These are phyloP conservation scores for Mechanitis messenoides DNA, from an alignment of 2,888 invertebrate genomes.

Conservation along the genomic window DNA sequence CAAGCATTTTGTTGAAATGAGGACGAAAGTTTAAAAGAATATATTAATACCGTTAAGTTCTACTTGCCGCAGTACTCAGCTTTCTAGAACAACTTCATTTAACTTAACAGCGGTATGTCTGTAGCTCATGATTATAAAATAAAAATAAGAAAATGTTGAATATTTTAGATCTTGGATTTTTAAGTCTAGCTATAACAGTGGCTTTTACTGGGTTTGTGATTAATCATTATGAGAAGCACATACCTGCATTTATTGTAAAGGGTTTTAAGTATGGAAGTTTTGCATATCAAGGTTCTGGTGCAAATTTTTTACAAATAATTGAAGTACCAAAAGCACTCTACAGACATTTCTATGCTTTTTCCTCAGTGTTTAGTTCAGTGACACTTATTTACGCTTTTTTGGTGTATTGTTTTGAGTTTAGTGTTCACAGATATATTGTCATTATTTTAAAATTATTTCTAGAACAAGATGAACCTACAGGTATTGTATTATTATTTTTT, in stretches of 20 bases:
- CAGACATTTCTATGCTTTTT: constrained; percentile 86
- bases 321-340: constrained; percentile 89
- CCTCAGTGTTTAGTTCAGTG: constrained; percentile 74
- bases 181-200: constrained; percentile 59
- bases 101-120: background rate
- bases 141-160: constrained; percentile 46
- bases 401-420: constrained; percentile 67
- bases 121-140: background rate
- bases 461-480: constrained; percentile 63
- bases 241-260: constrained; percentile 81
- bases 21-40: constrained; percentile 25
- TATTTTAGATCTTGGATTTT: constrained; percentile 63
- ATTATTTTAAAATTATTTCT: constrained; percentile 66
- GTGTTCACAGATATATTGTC: constrained; percentile 68
- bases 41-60: constrained; percentile 22
- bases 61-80: constrained; percentile 13
- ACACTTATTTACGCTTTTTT: constrained; percentile 66
- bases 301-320: constrained; percentile 60
- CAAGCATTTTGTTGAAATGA: constrained; percentile 12
- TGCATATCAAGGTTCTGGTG: constrained; percentile 73
- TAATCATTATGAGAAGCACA: constrained; percentile 78
- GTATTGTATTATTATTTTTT: constrained; percentile 49
- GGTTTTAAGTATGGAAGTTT: constrained; percentile 85
- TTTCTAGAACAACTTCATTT: constrained; percentile 11
- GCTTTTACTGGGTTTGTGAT: constrained; percentile 79